These are phyloP conservation scores for Podiceps cristatus DNA, from an alignment of 2,113 vertebrate species.

Conservation along the genomic window DNA sequence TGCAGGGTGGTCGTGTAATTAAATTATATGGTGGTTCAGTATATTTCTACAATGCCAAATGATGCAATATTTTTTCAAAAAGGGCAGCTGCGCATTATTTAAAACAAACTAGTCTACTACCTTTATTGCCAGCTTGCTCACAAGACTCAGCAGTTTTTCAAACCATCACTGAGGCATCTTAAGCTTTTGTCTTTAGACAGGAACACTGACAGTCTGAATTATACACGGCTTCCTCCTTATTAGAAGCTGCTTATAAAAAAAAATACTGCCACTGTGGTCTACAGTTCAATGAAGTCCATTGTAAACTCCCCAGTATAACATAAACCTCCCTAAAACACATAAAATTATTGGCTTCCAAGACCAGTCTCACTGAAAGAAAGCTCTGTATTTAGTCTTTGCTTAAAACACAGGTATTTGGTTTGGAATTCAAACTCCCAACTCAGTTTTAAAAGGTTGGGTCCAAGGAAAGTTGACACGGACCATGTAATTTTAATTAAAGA, in stretches of 20 bases:
- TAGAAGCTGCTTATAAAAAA: constrained; percentile 48
- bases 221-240: constrained; percentile 60
- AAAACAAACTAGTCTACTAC: neutral
- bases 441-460: constrained; percentile 71
- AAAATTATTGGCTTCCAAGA: constrained; percentile 73
- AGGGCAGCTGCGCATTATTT: neutral
- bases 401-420: constrained; percentile 64
- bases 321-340: constrained; percentile 66
- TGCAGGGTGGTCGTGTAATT: constrained; percentile 69
- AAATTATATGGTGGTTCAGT: constrained; percentile 27
- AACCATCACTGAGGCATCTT: neutral
- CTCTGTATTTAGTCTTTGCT: constrained; percentile 63
- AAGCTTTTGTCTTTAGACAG: constrained; percentile 38
- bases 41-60: constrained; percentile 31
- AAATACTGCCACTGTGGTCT: constrained; percentile 57
- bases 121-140: neutral
- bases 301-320: constrained; percentile 64
- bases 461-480: constrained; percentile 69
- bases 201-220: constrained; percentile 64
- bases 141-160: neutral
- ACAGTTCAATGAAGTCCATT: constrained; percentile 68
- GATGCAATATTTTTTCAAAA: constrained; percentile 32
- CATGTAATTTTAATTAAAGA: constrained; percentile 78
- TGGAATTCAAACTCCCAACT: constrained; percentile 66
- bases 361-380: constrained; percentile 57